phyloP scores from a whole-genome alignment of 2,888 invertebrate species.

The Drosophila lacicola region DNA sequence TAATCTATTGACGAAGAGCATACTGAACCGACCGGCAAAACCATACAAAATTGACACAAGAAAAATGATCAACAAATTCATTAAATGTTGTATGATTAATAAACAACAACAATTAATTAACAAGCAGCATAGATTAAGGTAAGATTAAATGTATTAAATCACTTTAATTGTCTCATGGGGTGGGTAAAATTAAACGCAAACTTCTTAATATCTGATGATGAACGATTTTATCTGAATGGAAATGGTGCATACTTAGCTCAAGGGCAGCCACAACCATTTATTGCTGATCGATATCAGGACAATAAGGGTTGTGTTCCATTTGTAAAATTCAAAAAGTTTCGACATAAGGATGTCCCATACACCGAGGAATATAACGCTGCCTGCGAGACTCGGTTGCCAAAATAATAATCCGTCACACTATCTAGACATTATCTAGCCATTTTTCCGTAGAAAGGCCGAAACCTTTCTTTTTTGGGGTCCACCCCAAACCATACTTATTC shows the following conservation, averaged over 20 bases:
- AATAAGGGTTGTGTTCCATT: not conserved
- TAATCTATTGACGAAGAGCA: not conserved
- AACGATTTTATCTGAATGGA: not conserved
- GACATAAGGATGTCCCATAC: not conserved
- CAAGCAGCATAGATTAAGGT: not conserved
- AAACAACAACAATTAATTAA: not conserved
- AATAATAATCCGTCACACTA: too few relatives aligned
- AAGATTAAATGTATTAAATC: not conserved
- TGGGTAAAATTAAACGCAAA: not conserved
- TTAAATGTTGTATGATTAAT: not conserved
- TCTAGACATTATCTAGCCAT: too few relatives aligned
- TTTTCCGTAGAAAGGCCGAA: too few relatives aligned
- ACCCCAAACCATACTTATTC: too few relatives aligned
- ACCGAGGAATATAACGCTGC: too few relatives aligned
- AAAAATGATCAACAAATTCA: constrained; percentile 3
- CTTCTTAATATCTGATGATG: not conserved
- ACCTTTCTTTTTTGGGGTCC: too few relatives aligned
- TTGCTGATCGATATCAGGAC: not conserved
- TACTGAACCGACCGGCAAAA: not conserved
- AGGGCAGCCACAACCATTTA: not conserved
- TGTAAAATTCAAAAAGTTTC: not conserved
- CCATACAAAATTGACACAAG: not conserved
- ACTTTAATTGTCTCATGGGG: not conserved
- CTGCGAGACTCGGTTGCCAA: not conserved
- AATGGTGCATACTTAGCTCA: not conserved